phyloP scores from a whole-genome alignment of 2,888 invertebrate species.

The Erebia palarica region DNA sequence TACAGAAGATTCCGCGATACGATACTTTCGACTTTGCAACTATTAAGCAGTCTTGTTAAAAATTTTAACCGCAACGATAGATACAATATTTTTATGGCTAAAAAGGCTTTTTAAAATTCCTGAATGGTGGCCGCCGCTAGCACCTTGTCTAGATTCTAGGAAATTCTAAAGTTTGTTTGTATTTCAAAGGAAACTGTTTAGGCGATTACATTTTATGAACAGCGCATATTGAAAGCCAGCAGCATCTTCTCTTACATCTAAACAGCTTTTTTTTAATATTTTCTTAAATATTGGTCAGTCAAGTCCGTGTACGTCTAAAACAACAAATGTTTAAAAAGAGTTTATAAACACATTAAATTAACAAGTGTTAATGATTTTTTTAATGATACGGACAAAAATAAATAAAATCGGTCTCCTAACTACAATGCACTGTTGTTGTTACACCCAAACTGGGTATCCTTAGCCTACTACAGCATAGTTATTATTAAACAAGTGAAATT shows the following conservation, averaged over 20 bases:
- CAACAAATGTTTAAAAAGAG: background rate
- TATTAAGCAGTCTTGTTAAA: slow-evolving; percentile 31
- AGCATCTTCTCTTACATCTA: background rate
- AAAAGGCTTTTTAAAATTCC: slow-evolving; percentile 9
- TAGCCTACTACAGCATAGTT: too few relatives aligned
- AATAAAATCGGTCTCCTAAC: too few relatives aligned
- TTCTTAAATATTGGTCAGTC: too few relatives aligned
- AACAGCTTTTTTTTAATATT: background rate
- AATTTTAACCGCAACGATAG: slow-evolving; percentile 25
- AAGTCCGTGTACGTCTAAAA: background rate
- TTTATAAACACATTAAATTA: too few relatives aligned
- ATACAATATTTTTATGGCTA: slow-evolving; percentile 7
- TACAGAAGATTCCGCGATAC: slow-evolving; percentile 20
- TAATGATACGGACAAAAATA: too few relatives aligned
- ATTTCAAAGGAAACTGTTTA: slow-evolving; percentile 3
- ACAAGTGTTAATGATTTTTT: too few relatives aligned
- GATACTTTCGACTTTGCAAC: slow-evolving; percentile 27
- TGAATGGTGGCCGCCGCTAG: slow-evolving; percentile 7
- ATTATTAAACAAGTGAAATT: too few relatives aligned
- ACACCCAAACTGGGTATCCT: too few relatives aligned
- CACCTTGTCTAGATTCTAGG: slow-evolving; percentile 3
- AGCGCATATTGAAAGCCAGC: background rate
- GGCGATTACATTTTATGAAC: slow-evolving; percentile 7
- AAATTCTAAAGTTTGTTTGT: background rate
- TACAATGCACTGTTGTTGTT: too few relatives aligned